Conservation (phyloP, 2,797 vertebrate species). For the Lophius americanus region DNA sequence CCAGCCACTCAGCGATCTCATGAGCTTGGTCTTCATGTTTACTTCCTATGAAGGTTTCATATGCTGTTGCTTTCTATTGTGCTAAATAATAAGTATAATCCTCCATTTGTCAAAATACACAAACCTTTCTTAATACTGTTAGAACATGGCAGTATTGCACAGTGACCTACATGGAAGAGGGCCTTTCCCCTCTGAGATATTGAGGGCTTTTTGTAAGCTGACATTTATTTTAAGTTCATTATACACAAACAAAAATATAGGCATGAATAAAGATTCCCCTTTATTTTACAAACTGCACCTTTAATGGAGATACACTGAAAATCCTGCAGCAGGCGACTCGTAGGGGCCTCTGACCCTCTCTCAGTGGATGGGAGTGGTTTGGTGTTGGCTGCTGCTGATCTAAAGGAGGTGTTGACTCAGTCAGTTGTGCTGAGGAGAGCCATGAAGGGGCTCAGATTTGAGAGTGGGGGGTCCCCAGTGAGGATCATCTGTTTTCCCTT, state of each 20-base stretch:
- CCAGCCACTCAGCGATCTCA: no score
- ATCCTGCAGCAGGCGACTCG: conserved; percentile 23
- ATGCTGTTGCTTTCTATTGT: no score
- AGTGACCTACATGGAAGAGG: no score
- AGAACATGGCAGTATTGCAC: no score
- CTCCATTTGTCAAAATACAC: no score
- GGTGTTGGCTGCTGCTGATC: conserved; percentile 32
- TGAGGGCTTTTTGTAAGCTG: no score
- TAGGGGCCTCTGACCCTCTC: conserved; percentile 36
- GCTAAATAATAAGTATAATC: no score
- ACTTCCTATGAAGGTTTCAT: no score
- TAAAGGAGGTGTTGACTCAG: conserved; percentile 53
- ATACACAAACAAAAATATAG: conserved; percentile 10
- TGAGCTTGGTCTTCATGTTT: no score
- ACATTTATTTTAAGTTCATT: no score
- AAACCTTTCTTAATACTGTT: no score
- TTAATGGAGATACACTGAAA: background rate
- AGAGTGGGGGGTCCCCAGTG: conserved; percentile 11
- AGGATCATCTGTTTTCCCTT: conserved; percentile 63
- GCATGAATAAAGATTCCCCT: conserved; percentile 6
- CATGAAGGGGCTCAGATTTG: conserved; percentile 40
- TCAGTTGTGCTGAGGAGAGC: conserved; percentile 25
- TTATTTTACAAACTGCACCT: conserved; percentile 10
- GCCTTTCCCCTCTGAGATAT: no score
- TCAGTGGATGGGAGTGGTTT: conserved; percentile 24